Evolutionary conservation across 35 echinoderm and acorn worm genomes (phyloP), one percentile per base, ranked within the genome.

Genomic region (Anneissia japonica): DNA sequence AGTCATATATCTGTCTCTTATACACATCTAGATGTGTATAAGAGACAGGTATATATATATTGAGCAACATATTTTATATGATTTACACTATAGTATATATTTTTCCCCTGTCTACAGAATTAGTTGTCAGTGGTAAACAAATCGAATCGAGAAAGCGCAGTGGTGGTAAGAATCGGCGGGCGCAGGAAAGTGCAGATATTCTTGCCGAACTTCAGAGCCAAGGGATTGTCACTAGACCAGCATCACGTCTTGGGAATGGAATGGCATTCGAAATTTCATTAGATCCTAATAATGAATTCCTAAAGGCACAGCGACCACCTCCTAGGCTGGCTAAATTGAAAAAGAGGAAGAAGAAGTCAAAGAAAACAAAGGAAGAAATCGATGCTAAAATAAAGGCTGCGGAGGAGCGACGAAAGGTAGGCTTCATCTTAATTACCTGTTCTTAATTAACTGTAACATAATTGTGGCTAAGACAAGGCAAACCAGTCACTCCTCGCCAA

Each of bases 241-340:
- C 84, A n/a, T 55, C 86, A 16, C 72, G 84, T 30, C 84, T 74
- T 14, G 81, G 91, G 41, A 83, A 87, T 43, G 96, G 96, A 0
- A 77, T 93, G 31, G 79, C 96, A 14, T 99, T 99, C 74, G 96
- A 99, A 1, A 89, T 99, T 74, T 91, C 91, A 86, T 86, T 99
- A 73, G 92, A 92, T 0, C 85, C 92, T 1, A 92, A 90, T 46
- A 91, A 91, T 74, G 89, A 83, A 0, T 43, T 91, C 19, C 79
- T 90, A 34, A 86, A 91, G 79, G 16, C 21, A 17, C 31, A 79
- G 40, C 91, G 93, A 76, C 92, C 92, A 19, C 96, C 96, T 37
- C 86, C 92, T 19, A 85, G 96, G 33, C 89, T 99, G 29, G 96
- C 96, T 32, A 99, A 90, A 29, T 75, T 99, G 56, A 99, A 99